Evolutionary conservation across 2,113 vertebrate genomes (phyloP).

Genomic region (Lophura nycthemera): DNA sequence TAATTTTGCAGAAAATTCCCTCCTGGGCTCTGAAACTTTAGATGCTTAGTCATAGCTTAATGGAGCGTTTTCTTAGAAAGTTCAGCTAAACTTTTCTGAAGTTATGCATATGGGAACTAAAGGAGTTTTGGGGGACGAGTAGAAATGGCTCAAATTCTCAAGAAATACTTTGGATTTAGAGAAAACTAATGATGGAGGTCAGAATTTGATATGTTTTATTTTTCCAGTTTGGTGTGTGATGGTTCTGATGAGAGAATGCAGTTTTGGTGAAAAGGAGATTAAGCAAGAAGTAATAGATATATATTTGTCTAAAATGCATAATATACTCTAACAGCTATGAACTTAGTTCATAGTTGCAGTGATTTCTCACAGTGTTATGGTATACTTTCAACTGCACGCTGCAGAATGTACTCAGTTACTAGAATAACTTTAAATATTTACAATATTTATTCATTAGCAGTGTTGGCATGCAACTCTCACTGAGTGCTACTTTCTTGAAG

Average conservation of each 20-base stretch:
- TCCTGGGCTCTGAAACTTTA: slow-evolving; percentile 65
- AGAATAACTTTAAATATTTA: neutral
- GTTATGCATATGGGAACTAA: neutral
- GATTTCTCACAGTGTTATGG: neutral
- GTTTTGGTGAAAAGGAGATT: neutral
- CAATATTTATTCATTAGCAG: neutral
- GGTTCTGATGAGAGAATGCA: neutral
- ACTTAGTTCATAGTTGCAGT: neutral
- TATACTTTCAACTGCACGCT: neutral
- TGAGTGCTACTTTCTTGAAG: no score
- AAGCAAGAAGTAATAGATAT: neutral
- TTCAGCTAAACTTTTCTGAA: slow-evolving; percentile 52
- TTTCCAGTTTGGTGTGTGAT: neutral
- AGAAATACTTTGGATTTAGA: neutral
- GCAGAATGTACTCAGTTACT: neutral
- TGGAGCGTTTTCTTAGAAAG: slow-evolving; percentile 64
- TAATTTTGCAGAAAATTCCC: slow-evolving; percentile 71
- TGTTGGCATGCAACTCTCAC: no score
- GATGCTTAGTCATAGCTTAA: slow-evolving; percentile 61
- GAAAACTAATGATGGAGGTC: neutral
- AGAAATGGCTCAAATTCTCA: neutral
- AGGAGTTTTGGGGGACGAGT: neutral
- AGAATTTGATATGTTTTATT: neutral
- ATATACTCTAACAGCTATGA: neutral
- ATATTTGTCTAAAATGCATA: neutral